These are phyloP conservation scores for Enteromius trimaculatus DNA, from an alignment of 2,797 vertebrate genomes.

Conservation along the genomic window DNA sequence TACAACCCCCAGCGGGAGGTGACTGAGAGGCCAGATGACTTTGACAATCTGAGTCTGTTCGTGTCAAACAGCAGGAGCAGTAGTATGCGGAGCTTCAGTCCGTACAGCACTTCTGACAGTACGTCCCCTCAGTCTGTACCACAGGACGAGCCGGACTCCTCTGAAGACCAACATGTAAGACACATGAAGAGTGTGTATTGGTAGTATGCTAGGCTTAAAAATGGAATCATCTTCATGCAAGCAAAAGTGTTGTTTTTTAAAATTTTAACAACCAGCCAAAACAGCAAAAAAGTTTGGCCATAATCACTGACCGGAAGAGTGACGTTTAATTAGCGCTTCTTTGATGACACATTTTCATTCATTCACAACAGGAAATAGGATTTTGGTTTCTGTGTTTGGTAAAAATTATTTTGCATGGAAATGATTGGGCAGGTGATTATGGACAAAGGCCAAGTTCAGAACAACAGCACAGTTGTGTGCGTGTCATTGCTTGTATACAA, in stretches of 20 bases:
- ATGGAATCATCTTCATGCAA: not conserved
- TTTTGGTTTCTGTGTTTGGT: not conserved
- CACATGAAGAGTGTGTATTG: not conserved
- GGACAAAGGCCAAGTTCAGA: not conserved
- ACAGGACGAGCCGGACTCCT: slow-evolving; percentile 74
- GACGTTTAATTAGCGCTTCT: not conserved
- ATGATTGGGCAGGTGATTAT: not conserved
- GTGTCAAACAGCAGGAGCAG: slow-evolving; percentile 81
- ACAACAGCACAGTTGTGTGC: not conserved
- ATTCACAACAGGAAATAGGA: not conserved
- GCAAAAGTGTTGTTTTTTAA: not conserved
- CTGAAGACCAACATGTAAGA: slow-evolving; percentile 85
- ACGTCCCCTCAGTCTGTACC: slow-evolving; percentile 77
- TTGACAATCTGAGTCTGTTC: slow-evolving; percentile 94
- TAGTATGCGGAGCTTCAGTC: slow-evolving; percentile 67
- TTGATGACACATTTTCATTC: not conserved
- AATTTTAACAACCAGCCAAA: too few species aligned
- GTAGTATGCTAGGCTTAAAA: not conserved
- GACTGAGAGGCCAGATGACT: slow-evolving; percentile 80
- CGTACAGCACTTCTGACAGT: slow-evolving; percentile 70
- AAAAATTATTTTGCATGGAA: not conserved
- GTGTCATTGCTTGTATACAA: not conserved
- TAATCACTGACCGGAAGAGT: not conserved
- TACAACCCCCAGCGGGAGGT: slow-evolving; percentile 86
- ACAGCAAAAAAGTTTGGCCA: not conserved